These are phyloP conservation scores for Furnarius figulus DNA, from an alignment of 2,113 vertebrate species.

Conservation along the genomic window DNA sequence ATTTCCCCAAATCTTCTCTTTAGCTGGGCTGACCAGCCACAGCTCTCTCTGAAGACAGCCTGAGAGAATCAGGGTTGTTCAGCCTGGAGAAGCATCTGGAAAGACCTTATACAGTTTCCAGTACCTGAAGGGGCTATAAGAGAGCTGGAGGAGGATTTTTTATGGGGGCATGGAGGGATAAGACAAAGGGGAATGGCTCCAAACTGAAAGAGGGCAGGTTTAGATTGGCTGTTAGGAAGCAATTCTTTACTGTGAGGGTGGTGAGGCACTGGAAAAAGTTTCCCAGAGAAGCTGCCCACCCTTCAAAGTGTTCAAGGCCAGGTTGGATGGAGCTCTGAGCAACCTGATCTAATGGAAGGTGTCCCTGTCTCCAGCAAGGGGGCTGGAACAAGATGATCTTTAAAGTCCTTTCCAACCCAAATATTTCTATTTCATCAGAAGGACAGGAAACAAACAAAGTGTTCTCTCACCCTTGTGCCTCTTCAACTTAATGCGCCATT, in stretches of 20 bases:
- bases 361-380: neutral
- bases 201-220: neutral
- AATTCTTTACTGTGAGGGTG: neutral
- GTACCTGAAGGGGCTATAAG: too few species aligned
- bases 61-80: neutral
- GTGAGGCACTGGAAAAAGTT: neutral
- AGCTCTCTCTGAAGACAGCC: neutral
- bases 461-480: neutral
- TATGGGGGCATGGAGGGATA: neutral
- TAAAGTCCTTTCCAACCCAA: neutral
- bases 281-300: neutral
- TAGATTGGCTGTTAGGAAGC: neutral
- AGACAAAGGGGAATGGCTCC: neutral
- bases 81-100: neutral
- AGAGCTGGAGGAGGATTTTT: neutral
- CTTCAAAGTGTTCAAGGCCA: neutral
- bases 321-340: neutral
- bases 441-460: neutral
- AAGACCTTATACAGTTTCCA: neutral
- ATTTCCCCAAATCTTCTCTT: neutral
- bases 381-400: neutral
- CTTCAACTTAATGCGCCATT: neutral
- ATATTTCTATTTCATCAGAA: neutral
- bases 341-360: fast-evolving
- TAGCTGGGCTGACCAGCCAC: neutral